Conservation (phyloP, 92 coral and sea anemone genomes). For the Diadumene lineata region DNA sequence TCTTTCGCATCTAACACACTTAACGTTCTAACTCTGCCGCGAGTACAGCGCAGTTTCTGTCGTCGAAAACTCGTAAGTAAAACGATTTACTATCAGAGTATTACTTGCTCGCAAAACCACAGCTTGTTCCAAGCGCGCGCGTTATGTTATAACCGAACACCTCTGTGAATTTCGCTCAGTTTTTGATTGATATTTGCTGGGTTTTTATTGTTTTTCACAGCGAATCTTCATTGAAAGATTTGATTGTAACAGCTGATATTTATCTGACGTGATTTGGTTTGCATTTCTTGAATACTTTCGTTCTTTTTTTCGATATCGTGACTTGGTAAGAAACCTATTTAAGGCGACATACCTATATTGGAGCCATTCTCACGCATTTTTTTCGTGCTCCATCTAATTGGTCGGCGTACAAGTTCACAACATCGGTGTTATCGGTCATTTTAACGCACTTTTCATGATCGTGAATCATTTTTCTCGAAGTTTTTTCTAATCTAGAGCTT, state of each 20-base stretch:
- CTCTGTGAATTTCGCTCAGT: background rate
- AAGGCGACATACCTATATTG: background rate
- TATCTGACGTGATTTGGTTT: constrained; percentile 13
- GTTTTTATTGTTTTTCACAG: background rate
- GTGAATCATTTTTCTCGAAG: too few species aligned
- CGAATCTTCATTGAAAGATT: constrained; percentile 19
- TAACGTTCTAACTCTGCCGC: constrained; percentile 9
- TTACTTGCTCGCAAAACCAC: background rate
- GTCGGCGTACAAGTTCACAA: too few species aligned
- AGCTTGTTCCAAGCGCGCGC: background rate
- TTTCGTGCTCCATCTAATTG: too few species aligned
- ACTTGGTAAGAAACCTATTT: background rate
- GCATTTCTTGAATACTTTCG: constrained; percentile 1
- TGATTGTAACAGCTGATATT: background rate
- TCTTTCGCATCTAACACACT: constrained; percentile 3
- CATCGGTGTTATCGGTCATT: too few species aligned
- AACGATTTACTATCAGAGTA: background rate
- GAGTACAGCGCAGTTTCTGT: background rate
- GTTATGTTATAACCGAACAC: too few species aligned
- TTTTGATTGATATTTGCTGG: background rate
- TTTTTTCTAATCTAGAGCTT: too few species aligned
- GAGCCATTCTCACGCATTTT: background rate
- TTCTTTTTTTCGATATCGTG: background rate
- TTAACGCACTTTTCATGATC: too few species aligned
- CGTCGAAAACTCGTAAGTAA: constrained; percentile 9